Base-by-base conservation (phyloP, 2,797 vertebrate genomes). In the Meriones psammophilus region DNA sequence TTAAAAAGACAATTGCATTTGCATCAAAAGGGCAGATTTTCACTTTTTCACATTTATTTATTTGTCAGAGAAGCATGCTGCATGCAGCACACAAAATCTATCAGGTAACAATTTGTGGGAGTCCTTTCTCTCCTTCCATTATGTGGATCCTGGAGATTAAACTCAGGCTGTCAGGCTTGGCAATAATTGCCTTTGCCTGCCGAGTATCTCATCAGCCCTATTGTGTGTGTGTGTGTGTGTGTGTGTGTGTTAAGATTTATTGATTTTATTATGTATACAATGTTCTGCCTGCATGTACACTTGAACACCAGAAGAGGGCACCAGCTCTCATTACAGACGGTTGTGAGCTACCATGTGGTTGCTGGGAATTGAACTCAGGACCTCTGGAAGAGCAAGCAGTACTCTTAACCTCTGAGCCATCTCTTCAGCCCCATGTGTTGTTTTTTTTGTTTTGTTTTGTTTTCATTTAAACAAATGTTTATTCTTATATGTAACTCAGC, bases 1-100 rank as follows among this genome's bases (percentile, higher is more conserved):
- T 77, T 88, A 28, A 74, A 88, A 94, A 94, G 74, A 93, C 46
- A 92, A 95, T n/a, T 71, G 18, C 92, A 42, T 42, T 20, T 87
- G 60, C 71, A 84, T 74, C 94, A 91, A 94, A 95, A 95, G 79
- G 17, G 39, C 56, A 96, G 46, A 10, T 26, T 87, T 78, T 94
- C 69, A 42, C 39, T 84, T 94, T 83, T 94, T 66, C 89, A 33
- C 39, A 46, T 81, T 39, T 42, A 71, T 33, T 71, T 36, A 36
- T 68, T 73, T 76, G 42, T 46, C 17, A 24, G 22, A 18, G 30
- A 54, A 50, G 33, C 84, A 56, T 54, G 28, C n/a, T 4, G 60
- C 13, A 17, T 58, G 50, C 46, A 76, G 18, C 71, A 94, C 86
- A 76, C 54, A 77, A 33, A 24, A 46, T 8, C 68, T 13, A 71